Evolutionary conservation across 2,797 vertebrate species (phyloP).

Genomic region (Gymnoscopelus microlampas): DNA sequence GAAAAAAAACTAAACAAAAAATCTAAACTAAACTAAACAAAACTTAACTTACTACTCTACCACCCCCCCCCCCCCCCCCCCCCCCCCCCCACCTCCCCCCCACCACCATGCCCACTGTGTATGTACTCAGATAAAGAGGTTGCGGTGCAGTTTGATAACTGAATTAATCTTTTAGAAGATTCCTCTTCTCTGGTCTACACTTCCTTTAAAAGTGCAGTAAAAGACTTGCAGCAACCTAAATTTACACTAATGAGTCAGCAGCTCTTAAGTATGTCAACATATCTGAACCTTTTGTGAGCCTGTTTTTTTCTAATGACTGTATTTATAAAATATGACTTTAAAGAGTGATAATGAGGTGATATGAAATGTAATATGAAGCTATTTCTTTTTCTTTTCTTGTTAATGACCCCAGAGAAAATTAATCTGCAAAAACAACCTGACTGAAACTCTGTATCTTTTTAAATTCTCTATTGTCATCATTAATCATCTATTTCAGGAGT

Average conservation of each 20-base stretch:
- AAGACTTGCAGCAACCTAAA: slow-evolving; percentile 13
- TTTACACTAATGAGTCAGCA: slow-evolving; percentile 11
- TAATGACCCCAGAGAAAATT: too few relatives aligned
- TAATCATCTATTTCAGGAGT: too few relatives aligned
- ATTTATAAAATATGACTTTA: neutral
- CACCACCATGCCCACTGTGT: slow-evolving; percentile 31
- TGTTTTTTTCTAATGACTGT: neutral
- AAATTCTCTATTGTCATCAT: too few relatives aligned
- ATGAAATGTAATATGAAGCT: too few relatives aligned
- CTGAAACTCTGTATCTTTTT: too few relatives aligned
- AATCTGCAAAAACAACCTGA: too few relatives aligned
- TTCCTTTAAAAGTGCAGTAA: slow-evolving; percentile 18
- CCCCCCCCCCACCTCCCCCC: neutral
- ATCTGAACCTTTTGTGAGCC: neutral
- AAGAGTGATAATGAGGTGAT: too few relatives aligned
- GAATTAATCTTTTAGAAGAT: slow-evolving; percentile 12
- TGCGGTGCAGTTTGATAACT: slow-evolving; percentile 24
- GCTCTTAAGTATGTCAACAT: slow-evolving; percentile 11
- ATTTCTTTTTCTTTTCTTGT: too few relatives aligned
- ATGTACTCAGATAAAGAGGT: slow-evolving; percentile 28
- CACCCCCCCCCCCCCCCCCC: neutral
- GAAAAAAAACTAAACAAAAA: too few relatives aligned
- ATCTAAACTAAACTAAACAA: too few relatives aligned
- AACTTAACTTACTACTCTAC: too few relatives aligned
- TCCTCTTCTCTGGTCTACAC: slow-evolving; percentile 14